phyloP scores from a whole-genome alignment of 1,140 invertebrate genomes.

The Thaumatotibia leucotreta region DNA sequence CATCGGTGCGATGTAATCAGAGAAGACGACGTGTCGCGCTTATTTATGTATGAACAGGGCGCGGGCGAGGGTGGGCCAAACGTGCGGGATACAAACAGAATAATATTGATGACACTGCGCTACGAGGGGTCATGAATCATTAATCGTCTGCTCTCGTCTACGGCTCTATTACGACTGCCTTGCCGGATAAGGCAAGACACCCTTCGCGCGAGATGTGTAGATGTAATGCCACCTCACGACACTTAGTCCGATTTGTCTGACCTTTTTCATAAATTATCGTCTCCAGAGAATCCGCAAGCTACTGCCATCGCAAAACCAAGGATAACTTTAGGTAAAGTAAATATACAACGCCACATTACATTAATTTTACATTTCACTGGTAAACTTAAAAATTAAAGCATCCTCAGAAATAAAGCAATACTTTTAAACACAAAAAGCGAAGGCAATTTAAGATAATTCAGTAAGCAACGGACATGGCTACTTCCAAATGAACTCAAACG shows the following conservation, averaged over 20 bases:
- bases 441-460: conserved; percentile 74
- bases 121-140: conserved; percentile 75
- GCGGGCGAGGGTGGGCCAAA: conserved; percentile 67
- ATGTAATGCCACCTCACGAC: conserved; percentile 38
- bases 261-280: conserved; percentile 4
- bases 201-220: conserved; percentile 36
- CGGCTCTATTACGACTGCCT: conserved; percentile 72
- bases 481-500: conserved; percentile 74
- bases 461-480: conserved; percentile 72
- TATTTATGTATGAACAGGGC: conserved; percentile 75
- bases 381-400: conserved; percentile 33
- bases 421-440: conserved; percentile 58
- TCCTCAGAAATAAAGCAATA: conserved; percentile 52
- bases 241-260: neutral
- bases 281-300: neutral
- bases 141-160: conserved; percentile 70
- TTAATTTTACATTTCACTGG: conserved; percentile 25
- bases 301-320: neutral
- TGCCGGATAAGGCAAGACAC: conserved; percentile 68
- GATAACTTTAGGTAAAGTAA: neutral
- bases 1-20: conserved; percentile 76
- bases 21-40: conserved; percentile 74
- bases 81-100: conserved; percentile 72
- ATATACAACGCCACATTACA: neutral
- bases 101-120: conserved; percentile 75